Base-by-base conservation (phyloP, 2,797 vertebrate species). In the Myotis planiceps region DNA sequence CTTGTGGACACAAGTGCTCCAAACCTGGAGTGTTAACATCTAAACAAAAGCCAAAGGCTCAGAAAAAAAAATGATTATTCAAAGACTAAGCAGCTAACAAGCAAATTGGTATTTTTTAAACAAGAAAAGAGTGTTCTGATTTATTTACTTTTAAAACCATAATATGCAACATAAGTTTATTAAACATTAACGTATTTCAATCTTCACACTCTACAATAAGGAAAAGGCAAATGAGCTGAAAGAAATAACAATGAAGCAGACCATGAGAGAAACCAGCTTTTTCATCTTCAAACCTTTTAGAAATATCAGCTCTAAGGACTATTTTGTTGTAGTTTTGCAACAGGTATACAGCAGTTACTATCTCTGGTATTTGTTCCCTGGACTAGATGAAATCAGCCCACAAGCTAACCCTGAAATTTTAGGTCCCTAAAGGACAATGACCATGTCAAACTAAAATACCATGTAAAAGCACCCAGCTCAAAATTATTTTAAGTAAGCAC, bases 391-490 rank as follows among this genome's bases (percentile, higher is more conserved):
- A 96, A 93, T 93, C n/a, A 93, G 69, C 15, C 49, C n/a, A 94
- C 23, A 71, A 94, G 88, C 32, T 78, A 84, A 94, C 39, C 34
- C 45, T 83, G 42, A 97, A 94, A 92, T 95, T 76, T 60, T 79
- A 82, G 68, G 60, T 83, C 25, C 65, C 53, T 82, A 88, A 81
- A 81, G 12, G 47, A 83, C 49, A 91, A 89, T 68, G 47, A 25
- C 2, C 58, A 85, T 37, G 32, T 80, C n/a, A 58, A 85, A 91
- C 66, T 82, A 93, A 96, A 92, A 90, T 93, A 75, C 39, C 90
- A 60, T 16, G 5, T 58, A 94, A 55, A 34, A 92, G 63, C 16
- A 95, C 6, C 32, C 27, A 94, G 69, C 25, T 93, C 51, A 86
- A 71, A 93, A 65, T 42, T 65, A 71, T 18, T 85, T 90, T 82